Base-by-base conservation (phyloP, 1,140 invertebrate species). In the Tachypleus tridentatus region DNA sequence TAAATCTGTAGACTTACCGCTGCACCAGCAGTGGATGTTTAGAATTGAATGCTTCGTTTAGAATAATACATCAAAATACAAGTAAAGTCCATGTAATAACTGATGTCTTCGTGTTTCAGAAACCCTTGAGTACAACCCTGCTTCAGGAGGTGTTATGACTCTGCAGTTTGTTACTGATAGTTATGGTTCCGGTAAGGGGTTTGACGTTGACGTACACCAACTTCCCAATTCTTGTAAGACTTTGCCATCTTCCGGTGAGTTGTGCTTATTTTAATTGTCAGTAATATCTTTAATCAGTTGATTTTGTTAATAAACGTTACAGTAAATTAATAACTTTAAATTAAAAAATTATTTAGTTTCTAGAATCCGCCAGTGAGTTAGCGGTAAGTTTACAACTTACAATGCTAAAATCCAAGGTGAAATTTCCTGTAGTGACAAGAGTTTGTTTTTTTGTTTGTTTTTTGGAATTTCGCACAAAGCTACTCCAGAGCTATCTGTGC, bases 91-190 rank as follows among this genome's bases (percentile, higher is more conserved):
- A 11, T 56, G 4, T 56, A 48, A 54, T 29, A 8, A 58, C 50
- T 60, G 9, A 49, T 29, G 0, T 63, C 51, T 9, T 51, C 49
- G n/a, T 57, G 56, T 67, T 64, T 4, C 51, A 68, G 66, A 66
- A 49, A 70, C 63, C 3, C 61, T 70, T 47, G 58, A 64, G 9
- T 71, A 70, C 61, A 67, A 68, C 0, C 29, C 66, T n/a, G 57
- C 63, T 0, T 62, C 60, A 5, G 65, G 66, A 51, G 63, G 70
- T 8, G 64, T 63, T 5, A 60, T 64, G 47, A 67, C 62, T 9
- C 60, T 72, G 50, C 62, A 67, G 8, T 72, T 72, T 53, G 58
- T 64, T 9, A 68, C 68, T 5, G 70, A 72, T 65, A 66, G 69
- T 49, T 61, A 64, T 47, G 63, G 67, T 4, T 61, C 67, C 10